Percentiles rank a stretch among this genome's conserved stretches.
Conservation (phyloP, 1,140 invertebrate species). For the Riptortus pedestris region DNA sequence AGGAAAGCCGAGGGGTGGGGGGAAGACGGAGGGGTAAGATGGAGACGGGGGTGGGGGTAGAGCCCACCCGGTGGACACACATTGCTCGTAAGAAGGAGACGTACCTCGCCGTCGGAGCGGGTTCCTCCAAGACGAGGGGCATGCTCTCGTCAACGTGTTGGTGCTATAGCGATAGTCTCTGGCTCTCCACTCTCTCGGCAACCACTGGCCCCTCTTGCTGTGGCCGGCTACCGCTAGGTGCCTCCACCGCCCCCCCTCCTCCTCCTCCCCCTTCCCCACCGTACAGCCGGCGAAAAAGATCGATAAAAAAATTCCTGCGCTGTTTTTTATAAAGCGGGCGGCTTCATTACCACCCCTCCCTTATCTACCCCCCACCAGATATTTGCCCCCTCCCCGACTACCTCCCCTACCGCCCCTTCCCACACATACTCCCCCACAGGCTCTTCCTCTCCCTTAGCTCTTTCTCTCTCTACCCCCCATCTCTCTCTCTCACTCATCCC, state of each 20-base stretch:
- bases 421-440: not conserved
- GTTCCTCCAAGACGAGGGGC: no score
- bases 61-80: no score
- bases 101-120: not conserved
- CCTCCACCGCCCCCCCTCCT: not conserved
- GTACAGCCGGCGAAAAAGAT: conserved; percentile 29
- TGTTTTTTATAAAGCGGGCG: conserved; percentile 33
- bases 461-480: conserved; percentile 5
- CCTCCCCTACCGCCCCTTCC: conserved; percentile 6
- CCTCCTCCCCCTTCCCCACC: not conserved
- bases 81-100: no score
- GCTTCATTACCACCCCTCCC: conserved; percentile 29
- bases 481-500: not conserved
- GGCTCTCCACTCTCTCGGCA: not conserved
- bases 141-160: conserved; percentile 6
- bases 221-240: conserved; percentile 6
- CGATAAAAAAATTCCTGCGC: conserved; percentile 34
- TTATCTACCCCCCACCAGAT: not conserved
- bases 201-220: conserved; percentile 1
- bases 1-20: not conserved
- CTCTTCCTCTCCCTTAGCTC: not conserved
- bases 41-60: not conserved
- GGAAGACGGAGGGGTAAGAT: not conserved
- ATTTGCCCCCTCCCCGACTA: not conserved
- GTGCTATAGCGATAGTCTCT: not conserved